Evolutionary conservation across 2,113 vertebrate genomes (phyloP).

Genomic region (Brienomyrus longianalis): DNA sequence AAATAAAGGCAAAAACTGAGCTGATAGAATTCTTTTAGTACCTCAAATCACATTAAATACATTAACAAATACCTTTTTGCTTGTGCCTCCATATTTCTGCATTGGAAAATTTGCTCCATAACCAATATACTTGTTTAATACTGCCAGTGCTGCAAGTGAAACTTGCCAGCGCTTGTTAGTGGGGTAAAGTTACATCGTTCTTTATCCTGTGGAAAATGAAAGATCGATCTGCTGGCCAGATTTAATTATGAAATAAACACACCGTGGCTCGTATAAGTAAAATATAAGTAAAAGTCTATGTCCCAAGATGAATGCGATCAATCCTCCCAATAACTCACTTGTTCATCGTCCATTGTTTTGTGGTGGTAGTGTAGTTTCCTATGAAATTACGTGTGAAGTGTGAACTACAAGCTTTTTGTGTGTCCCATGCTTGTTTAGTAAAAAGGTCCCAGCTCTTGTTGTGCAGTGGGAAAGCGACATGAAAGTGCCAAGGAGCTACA

Average conservation of each 20-base stretch:
- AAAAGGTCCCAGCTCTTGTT: background rate
- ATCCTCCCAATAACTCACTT: background rate
- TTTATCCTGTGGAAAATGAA: background rate
- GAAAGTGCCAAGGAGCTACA: too few relatives aligned
- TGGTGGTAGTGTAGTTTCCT: background rate
- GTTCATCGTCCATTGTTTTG: background rate
- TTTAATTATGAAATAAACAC: background rate
- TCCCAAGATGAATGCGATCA: background rate
- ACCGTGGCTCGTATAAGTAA: background rate
- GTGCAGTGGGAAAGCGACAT: too few relatives aligned
- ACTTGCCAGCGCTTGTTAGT: background rate
- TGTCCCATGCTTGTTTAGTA: background rate
- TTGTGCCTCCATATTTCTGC: background rate
- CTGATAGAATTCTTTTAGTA: background rate
- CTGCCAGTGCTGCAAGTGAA: background rate
- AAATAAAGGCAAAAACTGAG: background rate
- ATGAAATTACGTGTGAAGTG: background rate
- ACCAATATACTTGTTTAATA: background rate
- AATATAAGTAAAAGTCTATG: background rate
- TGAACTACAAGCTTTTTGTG: background rate
- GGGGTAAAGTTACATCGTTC: background rate
- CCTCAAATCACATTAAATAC: background rate
- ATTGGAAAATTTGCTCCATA: background rate
- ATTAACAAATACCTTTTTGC: background rate
- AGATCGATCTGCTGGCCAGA: background rate